Evolutionary conservation across 2,113 vertebrate genomes (phyloP).

Genomic region (Silurus meridionalis): DNA sequence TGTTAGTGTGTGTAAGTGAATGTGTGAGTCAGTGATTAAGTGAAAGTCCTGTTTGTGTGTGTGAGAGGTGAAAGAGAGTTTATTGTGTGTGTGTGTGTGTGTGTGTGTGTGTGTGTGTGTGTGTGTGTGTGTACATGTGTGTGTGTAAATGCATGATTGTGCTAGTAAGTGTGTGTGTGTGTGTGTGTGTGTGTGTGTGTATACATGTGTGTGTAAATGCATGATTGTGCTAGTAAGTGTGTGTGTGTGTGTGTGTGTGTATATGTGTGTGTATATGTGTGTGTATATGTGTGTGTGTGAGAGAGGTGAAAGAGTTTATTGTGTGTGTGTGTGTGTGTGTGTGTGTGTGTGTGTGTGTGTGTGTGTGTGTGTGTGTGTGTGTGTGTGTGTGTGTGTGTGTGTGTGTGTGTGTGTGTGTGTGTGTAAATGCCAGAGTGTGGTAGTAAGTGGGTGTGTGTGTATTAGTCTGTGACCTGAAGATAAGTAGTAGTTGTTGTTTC

Average conservation of each 20-base stretch:
- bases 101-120: conserved; percentile 9
- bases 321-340: background rate
- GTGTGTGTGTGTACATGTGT: conserved; percentile 23
- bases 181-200: background rate
- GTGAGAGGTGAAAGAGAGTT: no score
- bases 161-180: conserved; percentile 25
- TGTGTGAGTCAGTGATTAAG: conserved; percentile 18
- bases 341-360: conserved; percentile 22
- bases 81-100: conserved; percentile 1
- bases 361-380: conserved; percentile 15
- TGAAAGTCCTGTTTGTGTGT: background rate
- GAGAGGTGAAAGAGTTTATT: background rate
- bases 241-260: conserved; percentile 25
- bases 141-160: background rate
- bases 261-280: background rate
- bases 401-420: conserved; percentile 28
- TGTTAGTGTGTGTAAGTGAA: conserved; percentile 17
- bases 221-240: no score
- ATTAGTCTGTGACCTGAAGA: background rate
- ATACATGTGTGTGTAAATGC: no score
- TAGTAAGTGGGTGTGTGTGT: conserved; percentile 26
- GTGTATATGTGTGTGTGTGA: conserved; percentile 13
- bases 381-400: conserved; percentile 9
- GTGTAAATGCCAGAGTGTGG: background rate
- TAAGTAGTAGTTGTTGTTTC: conserved; percentile 5